These are phyloP conservation scores for Streptopelia turtur DNA, from an alignment of 2,797 vertebrate species.

Conservation along the genomic window DNA sequence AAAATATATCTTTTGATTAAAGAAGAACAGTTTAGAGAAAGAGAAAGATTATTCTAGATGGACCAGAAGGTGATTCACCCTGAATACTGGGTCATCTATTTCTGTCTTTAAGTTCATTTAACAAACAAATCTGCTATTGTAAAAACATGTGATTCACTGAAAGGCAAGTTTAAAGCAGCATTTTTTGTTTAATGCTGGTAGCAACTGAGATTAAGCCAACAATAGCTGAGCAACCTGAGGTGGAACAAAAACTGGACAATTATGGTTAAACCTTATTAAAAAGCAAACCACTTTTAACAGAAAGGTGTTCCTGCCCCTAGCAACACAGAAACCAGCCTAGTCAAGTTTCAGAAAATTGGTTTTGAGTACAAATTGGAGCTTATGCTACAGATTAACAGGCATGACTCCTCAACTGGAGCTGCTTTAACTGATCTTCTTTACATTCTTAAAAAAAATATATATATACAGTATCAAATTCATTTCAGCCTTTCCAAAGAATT, in stretches of 20 bases:
- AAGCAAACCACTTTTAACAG: neutral
- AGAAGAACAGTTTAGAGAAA: neutral
- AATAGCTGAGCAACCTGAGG: neutral
- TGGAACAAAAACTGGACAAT: neutral
- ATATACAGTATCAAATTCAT: neutral
- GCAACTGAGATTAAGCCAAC: neutral
- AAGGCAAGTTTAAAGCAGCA: neutral
- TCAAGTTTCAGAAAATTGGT: neutral
- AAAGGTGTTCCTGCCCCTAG: neutral
- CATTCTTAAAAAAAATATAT: neutral
- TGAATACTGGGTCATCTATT: neutral
- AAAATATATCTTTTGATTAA: neutral
- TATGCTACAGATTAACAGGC: neutral
- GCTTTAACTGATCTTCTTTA: neutral
- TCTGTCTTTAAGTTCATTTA: neutral
- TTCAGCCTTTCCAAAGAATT: neutral
- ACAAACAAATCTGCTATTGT: neutral
- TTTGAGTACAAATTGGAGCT: neutral
- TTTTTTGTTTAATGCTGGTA: neutral
- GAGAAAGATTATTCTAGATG: neutral
- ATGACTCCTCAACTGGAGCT: neutral
- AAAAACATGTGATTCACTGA: neutral
- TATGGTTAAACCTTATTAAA: neutral
- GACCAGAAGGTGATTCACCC: neutral
- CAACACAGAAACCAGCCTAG: neutral